phyloP scores from a whole-genome alignment of 2,113 vertebrate species.

The Indri indri region DNA sequence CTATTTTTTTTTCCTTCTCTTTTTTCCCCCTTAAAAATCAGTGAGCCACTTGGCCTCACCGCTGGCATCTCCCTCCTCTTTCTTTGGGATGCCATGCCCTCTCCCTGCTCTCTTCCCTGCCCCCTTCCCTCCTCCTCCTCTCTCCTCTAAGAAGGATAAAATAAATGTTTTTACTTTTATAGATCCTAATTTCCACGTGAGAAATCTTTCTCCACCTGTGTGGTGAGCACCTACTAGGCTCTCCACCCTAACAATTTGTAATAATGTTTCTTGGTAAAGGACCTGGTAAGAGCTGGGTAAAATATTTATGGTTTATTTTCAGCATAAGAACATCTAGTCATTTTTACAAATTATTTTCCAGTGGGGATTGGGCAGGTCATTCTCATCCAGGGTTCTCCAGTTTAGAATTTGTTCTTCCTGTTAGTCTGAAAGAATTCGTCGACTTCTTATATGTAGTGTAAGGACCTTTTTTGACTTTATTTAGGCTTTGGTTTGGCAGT shows the following conservation, averaged over 20 bases:
- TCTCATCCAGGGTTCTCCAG: neutral
- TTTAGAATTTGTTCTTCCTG: neutral
- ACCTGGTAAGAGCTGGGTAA: neutral
- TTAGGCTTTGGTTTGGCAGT: neutral
- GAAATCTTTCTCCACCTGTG: no score
- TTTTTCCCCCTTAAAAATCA: no score
- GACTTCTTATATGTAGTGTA: neutral
- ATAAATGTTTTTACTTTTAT: no score
- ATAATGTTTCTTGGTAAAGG: constrained; percentile 1
- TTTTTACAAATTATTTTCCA: neutral
- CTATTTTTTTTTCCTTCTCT: no score
- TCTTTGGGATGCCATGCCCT: no score
- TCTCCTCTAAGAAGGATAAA: no score
- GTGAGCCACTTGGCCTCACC: no score
- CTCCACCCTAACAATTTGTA: neutral
- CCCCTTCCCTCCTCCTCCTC: no score
- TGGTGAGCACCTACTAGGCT: no score
- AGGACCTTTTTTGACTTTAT: neutral
- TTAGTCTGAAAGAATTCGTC: neutral
- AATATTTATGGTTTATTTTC: constrained; percentile 16
- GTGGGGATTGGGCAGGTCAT: neutral
- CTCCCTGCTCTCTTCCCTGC: no score
- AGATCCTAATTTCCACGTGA: no score
- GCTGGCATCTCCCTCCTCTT: no score
- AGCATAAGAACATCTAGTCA: neutral